Conservation (phyloP, 2,797 vertebrate genomes). For the Spheniscus humboldti region DNA sequence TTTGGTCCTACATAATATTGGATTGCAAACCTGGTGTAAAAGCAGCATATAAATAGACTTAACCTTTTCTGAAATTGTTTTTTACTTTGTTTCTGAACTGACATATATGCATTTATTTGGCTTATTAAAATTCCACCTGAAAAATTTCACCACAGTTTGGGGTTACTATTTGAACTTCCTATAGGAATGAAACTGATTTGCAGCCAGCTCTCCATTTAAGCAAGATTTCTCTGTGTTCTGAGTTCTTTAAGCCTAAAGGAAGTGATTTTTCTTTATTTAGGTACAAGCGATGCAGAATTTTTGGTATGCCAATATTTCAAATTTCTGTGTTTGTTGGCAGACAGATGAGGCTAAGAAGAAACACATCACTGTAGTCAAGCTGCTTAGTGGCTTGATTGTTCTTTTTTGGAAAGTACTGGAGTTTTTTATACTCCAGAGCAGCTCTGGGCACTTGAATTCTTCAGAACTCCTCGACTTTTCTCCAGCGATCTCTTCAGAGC, state of each 20-base stretch:
- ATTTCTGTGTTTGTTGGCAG: neutral
- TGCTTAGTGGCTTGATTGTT: neutral
- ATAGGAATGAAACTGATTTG: neutral
- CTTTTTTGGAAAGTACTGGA: neutral
- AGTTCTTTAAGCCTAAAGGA: neutral
- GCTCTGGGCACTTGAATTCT: neutral
- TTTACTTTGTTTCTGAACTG: neutral
- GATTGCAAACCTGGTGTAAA: neutral
- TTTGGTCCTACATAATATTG: neutral
- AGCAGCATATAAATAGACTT: neutral
- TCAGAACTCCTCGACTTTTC: neutral
- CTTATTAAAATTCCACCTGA: neutral
- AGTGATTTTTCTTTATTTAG: neutral
- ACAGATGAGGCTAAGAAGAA: neutral
- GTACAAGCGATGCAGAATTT: neutral
- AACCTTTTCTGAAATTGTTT: neutral
- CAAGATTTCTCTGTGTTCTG: neutral
- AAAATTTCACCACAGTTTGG: neutral
- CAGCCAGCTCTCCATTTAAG: neutral
- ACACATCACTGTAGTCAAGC: neutral
- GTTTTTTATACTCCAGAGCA: neutral
- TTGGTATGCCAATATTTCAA: neutral
- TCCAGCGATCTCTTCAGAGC: neutral
- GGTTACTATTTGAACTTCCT: neutral
- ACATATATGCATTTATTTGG: neutral